phyloP scores from a whole-genome alignment of 2,888 invertebrate genomes.

The Portevinia maculata region DNA sequence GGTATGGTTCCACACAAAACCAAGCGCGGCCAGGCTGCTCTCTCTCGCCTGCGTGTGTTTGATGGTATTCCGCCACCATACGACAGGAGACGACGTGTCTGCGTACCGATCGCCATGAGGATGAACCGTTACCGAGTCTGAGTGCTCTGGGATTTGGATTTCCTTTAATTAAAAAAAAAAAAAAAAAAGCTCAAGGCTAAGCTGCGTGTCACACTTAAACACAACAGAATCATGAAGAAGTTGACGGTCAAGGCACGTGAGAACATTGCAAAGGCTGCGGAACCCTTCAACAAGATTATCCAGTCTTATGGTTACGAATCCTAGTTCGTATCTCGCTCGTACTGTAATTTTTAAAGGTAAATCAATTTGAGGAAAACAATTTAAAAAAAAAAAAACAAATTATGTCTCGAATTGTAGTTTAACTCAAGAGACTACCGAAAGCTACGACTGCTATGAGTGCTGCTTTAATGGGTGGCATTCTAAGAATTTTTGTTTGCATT shows the following conservation, averaged over 20 bases:
- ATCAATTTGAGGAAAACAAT: conserved; percentile 58
- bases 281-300: conserved; percentile 93
- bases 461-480: no score
- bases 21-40: conserved; percentile 96
- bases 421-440: no score
- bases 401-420: no score
- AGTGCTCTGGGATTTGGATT: no score
- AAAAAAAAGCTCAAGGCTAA: conserved; percentile 97
- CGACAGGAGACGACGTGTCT: conserved; percentile 96
- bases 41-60: conserved; percentile 92
- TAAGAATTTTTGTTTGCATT: no score
- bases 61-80: no score
- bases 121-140: no score
- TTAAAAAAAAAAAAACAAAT: no score
- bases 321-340: conserved; percentile 77
- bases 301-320: conserved; percentile 92
- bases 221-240: conserved; percentile 87
- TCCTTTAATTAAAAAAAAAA: no score
- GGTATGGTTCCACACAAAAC: conserved; percentile 99
- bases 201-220: conserved; percentile 83
- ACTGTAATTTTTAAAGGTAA: conserved; percentile 70
- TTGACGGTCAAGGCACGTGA: conserved; percentile 92
- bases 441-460: no score
- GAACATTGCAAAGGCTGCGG: no score
- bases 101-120: conserved; percentile 98